These are phyloP conservation scores for Nemoura dubitans DNA, from an alignment of 2,888 invertebrate genomes.

Conservation along the genomic window DNA sequence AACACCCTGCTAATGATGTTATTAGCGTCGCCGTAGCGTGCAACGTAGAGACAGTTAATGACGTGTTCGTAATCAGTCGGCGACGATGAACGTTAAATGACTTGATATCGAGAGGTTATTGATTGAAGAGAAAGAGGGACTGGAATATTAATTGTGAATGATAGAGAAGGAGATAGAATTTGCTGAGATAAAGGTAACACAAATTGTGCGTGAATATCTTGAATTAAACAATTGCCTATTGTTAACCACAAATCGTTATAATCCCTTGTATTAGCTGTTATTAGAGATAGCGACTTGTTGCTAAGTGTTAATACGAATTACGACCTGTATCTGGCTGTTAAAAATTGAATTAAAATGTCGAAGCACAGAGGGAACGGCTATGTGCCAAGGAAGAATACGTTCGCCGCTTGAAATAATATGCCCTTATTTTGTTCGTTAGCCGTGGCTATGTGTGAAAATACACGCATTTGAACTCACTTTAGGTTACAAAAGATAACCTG, in stretches of 20 bases:
- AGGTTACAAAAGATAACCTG: no score
- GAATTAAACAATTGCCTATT: background rate
- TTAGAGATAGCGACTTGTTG: background rate
- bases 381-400: no score
- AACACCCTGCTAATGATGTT: background rate
- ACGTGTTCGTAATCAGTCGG: background rate
- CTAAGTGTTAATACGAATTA: background rate
- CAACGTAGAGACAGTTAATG: background rate
- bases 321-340: background rate
- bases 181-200: background rate
- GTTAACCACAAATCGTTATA: background rate
- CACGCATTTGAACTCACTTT: no score
- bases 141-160: background rate
- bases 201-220: background rate
- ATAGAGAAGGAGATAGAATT: background rate
- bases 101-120: background rate
- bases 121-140: background rate
- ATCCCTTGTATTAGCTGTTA: background rate
- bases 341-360: background rate
- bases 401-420: no score
- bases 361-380: background rate
- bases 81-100: background rate
- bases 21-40: background rate
- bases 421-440: no score
- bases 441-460: no score